Conservation (phyloP, 2,113 vertebrate genomes). For the Plecturocebus donacophilus region DNA sequence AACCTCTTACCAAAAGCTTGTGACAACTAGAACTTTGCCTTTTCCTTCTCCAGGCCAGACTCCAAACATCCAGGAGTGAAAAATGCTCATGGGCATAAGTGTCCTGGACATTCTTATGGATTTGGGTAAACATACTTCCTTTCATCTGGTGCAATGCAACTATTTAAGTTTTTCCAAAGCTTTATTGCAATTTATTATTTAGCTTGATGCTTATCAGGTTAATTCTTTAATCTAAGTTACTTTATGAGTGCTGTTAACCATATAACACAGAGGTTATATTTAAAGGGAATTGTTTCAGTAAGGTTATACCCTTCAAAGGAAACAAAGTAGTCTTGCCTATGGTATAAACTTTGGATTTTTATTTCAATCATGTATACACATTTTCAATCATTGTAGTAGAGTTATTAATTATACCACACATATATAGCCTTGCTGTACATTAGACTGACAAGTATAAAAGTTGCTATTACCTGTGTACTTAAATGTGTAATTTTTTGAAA, state of each 20-base stretch:
- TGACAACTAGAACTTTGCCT: not conserved
- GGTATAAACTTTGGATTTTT: not conserved
- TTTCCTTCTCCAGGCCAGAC: no score
- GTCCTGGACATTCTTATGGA: not conserved
- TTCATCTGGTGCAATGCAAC: not conserved
- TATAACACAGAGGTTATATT: not conserved
- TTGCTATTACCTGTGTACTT: not conserved
- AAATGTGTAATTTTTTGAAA: not conserved
- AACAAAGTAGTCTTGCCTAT: not conserved
- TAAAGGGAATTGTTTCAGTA: not conserved
- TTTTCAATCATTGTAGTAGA: not conserved
- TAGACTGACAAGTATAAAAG: not conserved
- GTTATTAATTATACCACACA: not conserved
- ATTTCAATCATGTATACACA: not conserved
- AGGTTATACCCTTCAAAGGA: not conserved
- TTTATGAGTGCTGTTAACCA: not conserved
- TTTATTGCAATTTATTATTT: not conserved
- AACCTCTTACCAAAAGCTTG: slow-evolving; percentile 23
- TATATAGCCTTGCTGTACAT: not conserved
- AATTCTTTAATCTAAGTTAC: not conserved
- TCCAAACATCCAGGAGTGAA: no score
- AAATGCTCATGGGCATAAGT: no score
- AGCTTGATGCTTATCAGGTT: not conserved
- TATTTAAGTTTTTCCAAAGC: not conserved
- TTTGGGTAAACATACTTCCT: not conserved